Base-by-base conservation (phyloP, 2,888 invertebrate species). In the Epiperipatus broadwayi region DNA sequence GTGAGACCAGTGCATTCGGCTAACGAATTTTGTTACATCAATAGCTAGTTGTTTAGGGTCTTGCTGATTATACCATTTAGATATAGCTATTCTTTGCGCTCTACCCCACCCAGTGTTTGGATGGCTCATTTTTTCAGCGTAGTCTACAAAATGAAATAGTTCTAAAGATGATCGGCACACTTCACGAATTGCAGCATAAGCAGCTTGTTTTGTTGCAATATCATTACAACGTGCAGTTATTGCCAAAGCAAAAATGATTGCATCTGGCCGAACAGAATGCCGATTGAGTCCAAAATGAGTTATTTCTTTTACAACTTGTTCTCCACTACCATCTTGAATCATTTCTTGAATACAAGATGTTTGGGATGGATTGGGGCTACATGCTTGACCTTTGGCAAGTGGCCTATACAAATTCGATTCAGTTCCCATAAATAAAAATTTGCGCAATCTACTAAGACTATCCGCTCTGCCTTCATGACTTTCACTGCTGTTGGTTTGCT, bases 1-100 rank as follows among this genome's bases (percentile, higher is more conserved):
- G 53, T 80, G 79, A 0, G 69, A 68, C 64, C 77, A 74, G 3
- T 74, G 73, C 48, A 73, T 67, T 44, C 71, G 66, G 5, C 70
- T 67, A 36, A 67, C 68, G 39, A 67, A 68, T 51, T 68, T 66
- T 3, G 72, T 70, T 15, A 76, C 64, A 46, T 71, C 70, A 47
- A 68, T 64, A 1, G 71, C 72, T 29, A 79, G 59, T 36, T 70
- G 67, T 53, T 66, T 54, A 0, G 75, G 68, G 10, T 68, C 63
- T 53, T 70, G 71, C 2, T 57, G 60, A 15, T 58, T 53, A 52
- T 78, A 79, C 75, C 76, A 79, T 4, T 64, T 59, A 37, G 59
- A 59, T 15, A 78, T 63, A 39, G 68, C 65, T 45, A 65, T 70
- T 46, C 72, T 67, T 63, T 75, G 70, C 2, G 72, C 71, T 46